phyloP scores from a whole-genome alignment of 2,888 invertebrate genomes.

The Pyrgus malvae region DNA sequence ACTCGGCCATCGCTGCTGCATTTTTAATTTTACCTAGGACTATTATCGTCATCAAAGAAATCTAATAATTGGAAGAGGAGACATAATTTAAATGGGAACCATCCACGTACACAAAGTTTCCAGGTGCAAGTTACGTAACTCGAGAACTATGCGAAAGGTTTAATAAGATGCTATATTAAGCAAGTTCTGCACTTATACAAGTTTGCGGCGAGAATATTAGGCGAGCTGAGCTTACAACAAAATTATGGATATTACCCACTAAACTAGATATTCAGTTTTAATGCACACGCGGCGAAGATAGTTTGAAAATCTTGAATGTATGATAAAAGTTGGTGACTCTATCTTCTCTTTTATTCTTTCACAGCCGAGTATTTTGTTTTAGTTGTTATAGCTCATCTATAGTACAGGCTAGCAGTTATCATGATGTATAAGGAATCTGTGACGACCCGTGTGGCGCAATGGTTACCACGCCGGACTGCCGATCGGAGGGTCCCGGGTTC shows the following conservation, averaged over 20 bases:
- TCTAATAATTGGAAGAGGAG: too few relatives aligned
- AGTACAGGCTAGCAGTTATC: too few relatives aligned
- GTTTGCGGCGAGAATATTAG: constrained; percentile 34
- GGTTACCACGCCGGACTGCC: too few relatives aligned
- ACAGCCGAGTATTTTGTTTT: too few relatives aligned
- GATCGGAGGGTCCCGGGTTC: too few relatives aligned
- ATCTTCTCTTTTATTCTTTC: too few relatives aligned
- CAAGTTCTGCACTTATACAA: constrained; percentile 38
- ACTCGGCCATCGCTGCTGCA: too few relatives aligned
- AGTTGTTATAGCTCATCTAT: too few relatives aligned
- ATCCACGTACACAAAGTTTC: constrained; percentile 9
- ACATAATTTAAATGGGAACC: neutral
- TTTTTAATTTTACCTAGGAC: too few relatives aligned
- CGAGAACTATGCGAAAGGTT: constrained; percentile 25
- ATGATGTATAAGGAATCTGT: too few relatives aligned
- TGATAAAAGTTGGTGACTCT: neutral
- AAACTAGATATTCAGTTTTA: neutral
- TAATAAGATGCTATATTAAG: constrained; percentile 38
- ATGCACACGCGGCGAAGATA: neutral
- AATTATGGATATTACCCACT: constrained; percentile 29
- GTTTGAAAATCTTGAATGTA: neutral
- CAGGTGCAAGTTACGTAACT: constrained; percentile 17
- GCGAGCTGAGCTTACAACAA: constrained; percentile 32
- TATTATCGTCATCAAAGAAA: too few relatives aligned
- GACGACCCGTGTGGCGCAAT: too few relatives aligned